Conservation (phyloP, 2,888 invertebrate species). For the Netelia inedita region DNA sequence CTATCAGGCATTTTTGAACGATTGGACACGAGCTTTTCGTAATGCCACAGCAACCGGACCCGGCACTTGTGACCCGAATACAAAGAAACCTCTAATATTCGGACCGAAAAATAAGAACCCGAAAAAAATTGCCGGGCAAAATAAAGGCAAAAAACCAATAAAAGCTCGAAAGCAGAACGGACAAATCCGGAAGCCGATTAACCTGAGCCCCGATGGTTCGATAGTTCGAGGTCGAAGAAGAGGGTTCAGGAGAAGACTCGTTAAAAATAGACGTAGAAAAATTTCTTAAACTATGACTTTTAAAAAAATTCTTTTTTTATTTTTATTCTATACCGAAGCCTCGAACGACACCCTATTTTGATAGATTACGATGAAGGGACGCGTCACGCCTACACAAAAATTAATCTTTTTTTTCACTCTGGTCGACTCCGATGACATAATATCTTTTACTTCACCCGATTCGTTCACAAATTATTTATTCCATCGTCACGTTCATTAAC, state of each 20-base stretch:
- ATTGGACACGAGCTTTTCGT: conserved; percentile 87
- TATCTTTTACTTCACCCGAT: conserved; percentile 38
- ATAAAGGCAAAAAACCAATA: conserved; percentile 66
- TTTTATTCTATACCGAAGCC: conserved; percentile 27
- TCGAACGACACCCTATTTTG: conserved; percentile 55
- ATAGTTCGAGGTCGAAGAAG: conserved; percentile 72
- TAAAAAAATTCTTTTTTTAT: conserved; percentile 17
- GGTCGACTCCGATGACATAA: conserved; percentile 8
- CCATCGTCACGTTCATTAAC: conserved; percentile 52
- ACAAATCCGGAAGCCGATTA: conserved; percentile 70
- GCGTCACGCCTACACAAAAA: conserved; percentile 56
- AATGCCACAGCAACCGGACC: conserved; percentile 81
- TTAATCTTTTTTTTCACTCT: background rate
- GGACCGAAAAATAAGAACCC: conserved; percentile 70
- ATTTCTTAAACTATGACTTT: conserved; percentile 51
- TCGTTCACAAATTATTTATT: conserved; percentile 65
- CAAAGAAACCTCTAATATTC: conserved; percentile 75
- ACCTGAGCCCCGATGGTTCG: conserved; percentile 71
- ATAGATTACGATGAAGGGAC: conserved; percentile 46
- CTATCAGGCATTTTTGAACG: conserved; percentile 87
- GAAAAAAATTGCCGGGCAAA: conserved; percentile 54
- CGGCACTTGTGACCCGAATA: conserved; percentile 79
- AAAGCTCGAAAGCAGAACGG: conserved; percentile 72
- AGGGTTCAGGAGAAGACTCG: conserved; percentile 72
- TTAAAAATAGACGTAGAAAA: conserved; percentile 75